phyloP scores from a whole-genome alignment of 2,888 invertebrate species.

The Trichopoda pennipes region DNA sequence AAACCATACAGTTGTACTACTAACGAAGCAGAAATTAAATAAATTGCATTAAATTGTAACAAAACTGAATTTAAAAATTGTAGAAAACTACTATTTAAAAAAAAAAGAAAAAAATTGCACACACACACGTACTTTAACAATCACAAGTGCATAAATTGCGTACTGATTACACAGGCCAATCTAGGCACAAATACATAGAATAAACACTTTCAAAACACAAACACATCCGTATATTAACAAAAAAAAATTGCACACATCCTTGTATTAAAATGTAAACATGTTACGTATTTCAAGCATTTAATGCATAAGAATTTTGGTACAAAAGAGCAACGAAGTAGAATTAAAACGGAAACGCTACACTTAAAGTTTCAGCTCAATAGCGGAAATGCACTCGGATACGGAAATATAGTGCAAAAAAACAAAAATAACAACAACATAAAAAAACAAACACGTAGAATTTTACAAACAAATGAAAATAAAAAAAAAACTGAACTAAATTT shows the following conservation, averaged over 20 bases:
- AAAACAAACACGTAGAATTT: conserved; percentile 7
- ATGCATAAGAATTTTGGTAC: conserved; percentile 29
- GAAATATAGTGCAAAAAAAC: conserved; percentile 56
- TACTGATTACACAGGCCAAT: conserved; percentile 53
- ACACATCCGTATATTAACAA: too few relatives aligned
- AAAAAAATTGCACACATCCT: conserved; percentile 9
- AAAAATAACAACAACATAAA: too few relatives aligned
- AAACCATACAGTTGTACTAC: conserved; percentile 44
- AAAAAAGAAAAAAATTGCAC: too few relatives aligned
- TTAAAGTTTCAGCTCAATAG: conserved; percentile 66
- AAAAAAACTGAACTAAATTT: conserved; percentile 4
- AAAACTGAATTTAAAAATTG: conserved; percentile 44
- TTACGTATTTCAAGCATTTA: conserved; percentile 47
- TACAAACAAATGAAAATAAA: conserved; percentile 21
- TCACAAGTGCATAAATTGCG: conserved; percentile 37
- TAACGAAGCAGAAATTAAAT: conserved; percentile 64
- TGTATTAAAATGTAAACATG: conserved; percentile 47
- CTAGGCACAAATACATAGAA: conserved; percentile 5
- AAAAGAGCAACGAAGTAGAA: conserved; percentile 64
- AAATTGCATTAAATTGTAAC: conserved; percentile 50
- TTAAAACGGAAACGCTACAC: conserved; percentile 68
- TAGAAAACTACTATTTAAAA: conserved; percentile 51
- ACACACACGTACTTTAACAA: background rate
- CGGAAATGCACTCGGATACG: conserved; percentile 68
- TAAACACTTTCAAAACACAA: too few relatives aligned